A percentile compares a stretch with the other conserved stretches of the same genome.
Conservation (phyloP, 2,113 vertebrate genomes). For the Plotosus lineatus region DNA sequence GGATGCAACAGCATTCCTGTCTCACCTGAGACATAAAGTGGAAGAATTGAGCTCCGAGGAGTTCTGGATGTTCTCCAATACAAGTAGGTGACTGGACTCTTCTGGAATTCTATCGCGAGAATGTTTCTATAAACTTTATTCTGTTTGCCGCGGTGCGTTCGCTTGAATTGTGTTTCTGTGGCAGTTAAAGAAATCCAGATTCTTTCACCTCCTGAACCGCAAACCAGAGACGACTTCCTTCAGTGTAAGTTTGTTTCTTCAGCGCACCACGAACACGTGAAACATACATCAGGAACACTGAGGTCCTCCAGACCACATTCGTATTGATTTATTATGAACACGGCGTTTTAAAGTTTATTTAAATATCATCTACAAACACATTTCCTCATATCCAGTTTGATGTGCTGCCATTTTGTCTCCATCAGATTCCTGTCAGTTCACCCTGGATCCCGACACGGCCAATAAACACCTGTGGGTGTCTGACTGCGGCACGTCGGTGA, state of each 20-base stretch:
- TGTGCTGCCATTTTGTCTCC: neutral
- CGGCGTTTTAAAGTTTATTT: neutral
- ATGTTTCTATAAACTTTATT: no score
- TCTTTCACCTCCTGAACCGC: conserved; percentile 18
- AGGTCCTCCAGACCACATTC: neutral
- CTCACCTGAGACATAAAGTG: conserved; percentile 16
- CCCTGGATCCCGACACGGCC: conserved; percentile 39
- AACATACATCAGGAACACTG: neutral
- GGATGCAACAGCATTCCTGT: conserved; percentile 15
- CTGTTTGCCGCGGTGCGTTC: no score
- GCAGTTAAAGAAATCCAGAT: conserved; percentile 4
- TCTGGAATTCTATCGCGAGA: neutral
- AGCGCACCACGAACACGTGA: neutral
- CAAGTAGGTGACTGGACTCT: neutral
- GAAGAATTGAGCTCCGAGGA: neutral
- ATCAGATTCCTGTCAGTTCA: conserved; percentile 43
- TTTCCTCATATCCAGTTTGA: neutral
- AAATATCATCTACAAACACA: neutral
- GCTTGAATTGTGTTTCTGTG: neutral
- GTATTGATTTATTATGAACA: neutral
- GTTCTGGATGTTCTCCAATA: conserved; percentile 9
- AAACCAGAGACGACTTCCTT: conserved; percentile 17
- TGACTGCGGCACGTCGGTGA: conserved; percentile 18
- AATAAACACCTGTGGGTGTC: conserved; percentile 36
- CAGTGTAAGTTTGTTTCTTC: conserved; percentile 22